Conservation (phyloP, 2,113 vertebrate species). For the Stercorarius parasiticus region DNA sequence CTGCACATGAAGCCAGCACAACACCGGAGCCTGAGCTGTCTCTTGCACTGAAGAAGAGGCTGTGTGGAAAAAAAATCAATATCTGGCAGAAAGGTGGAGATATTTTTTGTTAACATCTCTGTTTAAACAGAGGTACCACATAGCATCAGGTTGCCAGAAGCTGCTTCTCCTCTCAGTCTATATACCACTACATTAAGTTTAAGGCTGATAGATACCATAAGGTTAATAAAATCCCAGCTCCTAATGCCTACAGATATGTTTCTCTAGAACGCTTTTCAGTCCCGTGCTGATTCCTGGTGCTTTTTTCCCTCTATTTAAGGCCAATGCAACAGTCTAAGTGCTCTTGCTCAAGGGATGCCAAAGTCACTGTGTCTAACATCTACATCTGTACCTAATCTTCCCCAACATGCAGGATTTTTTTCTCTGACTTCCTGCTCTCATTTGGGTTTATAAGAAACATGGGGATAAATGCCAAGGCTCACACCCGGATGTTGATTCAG, state of each 20-base stretch:
- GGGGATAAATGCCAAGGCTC: not conserved
- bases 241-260: not conserved
- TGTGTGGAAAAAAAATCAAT: not conserved
- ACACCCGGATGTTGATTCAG: not conserved
- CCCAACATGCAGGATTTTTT: not conserved
- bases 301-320: not conserved
- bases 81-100: not conserved
- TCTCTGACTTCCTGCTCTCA: not conserved
- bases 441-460: not conserved
- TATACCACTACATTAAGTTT: not conserved
- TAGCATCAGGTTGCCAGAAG: not conserved
- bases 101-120: not conserved
- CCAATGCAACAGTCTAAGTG: not conserved
- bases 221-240: not conserved
- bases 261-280: not conserved
- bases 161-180: not conserved
- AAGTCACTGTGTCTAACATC: not conserved
- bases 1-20: not conserved
- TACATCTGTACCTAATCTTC: not conserved
- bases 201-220: not conserved
- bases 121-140: not conserved
- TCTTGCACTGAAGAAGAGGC: not conserved
- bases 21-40: not conserved
- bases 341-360: not conserved
- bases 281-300: not conserved